These are phyloP conservation scores for Trachythela sp. DNA, from an alignment of 64 coral and sea anemone species.

Conservation along the genomic window DNA sequence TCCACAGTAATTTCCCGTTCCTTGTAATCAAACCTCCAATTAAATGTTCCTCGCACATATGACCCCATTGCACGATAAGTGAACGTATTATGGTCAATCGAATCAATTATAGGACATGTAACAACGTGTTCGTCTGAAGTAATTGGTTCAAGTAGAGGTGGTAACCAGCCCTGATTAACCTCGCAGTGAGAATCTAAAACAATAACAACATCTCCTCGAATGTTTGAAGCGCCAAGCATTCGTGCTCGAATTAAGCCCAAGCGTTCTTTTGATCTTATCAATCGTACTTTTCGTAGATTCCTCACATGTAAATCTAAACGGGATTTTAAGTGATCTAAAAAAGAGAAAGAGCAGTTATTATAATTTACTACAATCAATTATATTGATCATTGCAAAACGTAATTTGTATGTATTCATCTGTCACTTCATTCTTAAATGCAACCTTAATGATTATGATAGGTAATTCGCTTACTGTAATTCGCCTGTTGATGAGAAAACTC, in stretches of 20 bases:
- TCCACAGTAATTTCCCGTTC: constrained; percentile 73
- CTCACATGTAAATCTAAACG: constrained; percentile 66
- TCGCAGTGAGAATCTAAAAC: constrained; percentile 96
- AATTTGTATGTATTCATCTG: no score
- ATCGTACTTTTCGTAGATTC: constrained; percentile 74
- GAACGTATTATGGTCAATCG: constrained; percentile 99
- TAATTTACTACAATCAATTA: no score
- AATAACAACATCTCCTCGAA: constrained; percentile 75
- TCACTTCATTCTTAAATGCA: no score
- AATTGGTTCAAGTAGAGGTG: constrained; percentile 84
- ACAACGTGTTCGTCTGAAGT: constrained; percentile 65
- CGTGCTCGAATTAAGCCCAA: constrained; percentile 85
- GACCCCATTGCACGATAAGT: constrained; percentile 95
- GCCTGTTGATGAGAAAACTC: no score
- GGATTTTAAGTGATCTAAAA: constrained; percentile 70
- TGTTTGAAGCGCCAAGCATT: constrained; percentile 73
- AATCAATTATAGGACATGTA: constrained; percentile 97
- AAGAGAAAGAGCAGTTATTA: no score
- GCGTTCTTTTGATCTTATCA: constrained; percentile 84
- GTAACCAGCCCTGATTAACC: constrained; percentile 87
- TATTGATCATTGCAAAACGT: no score
- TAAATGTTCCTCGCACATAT: constrained; percentile 90
- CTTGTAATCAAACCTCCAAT: constrained; percentile 99
- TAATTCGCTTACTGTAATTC: no score
- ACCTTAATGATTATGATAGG: no score